Conservation (phyloP, 2,797 vertebrate species). For the Botia kubotai region DNA sequence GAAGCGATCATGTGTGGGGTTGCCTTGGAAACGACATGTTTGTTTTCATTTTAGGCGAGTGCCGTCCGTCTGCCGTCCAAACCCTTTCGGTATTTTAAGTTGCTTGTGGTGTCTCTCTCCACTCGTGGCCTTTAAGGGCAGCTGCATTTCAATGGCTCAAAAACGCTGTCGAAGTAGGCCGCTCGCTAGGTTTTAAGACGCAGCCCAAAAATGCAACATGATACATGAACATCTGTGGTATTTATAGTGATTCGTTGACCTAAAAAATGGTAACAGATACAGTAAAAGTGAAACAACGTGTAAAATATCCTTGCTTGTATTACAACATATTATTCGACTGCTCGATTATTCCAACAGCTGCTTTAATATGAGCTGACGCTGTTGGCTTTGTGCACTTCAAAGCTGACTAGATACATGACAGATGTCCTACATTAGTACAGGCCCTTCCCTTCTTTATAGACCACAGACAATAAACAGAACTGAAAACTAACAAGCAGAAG, state of each 20-base stretch:
- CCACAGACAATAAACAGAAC: constrained; percentile 47
- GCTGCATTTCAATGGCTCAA: not conserved
- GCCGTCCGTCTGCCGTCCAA: not conserved
- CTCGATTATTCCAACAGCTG: constrained; percentile 16
- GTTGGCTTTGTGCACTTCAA: constrained; percentile 38
- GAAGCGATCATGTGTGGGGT: constrained; percentile 47
- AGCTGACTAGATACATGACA: constrained; percentile 45
- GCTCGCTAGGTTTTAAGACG: not conserved
- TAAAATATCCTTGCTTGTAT: constrained; percentile 25
- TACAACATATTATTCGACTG: constrained; percentile 30
- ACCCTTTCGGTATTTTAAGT: constrained; percentile 49
- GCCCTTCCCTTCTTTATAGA: constrained; percentile 41
- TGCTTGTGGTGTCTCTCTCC: not conserved
- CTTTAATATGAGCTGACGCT: constrained; percentile 22
- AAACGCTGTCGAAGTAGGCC: not conserved
- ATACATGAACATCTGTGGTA: constrained; percentile 14
- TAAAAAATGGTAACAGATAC: constrained; percentile 28
- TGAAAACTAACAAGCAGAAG: constrained; percentile 43
- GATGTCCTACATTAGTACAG: constrained; percentile 41
- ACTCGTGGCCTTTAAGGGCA: constrained; percentile 3
- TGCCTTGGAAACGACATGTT: constrained; percentile 65
- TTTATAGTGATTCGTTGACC: constrained; percentile 21
- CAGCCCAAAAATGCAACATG: not conserved
- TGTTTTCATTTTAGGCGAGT: constrained; percentile 47
- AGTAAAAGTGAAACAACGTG: not conserved